These are phyloP conservation scores for Psittacara wagleri DNA, from an alignment of 2,113 vertebrate genomes.

Conservation along the genomic window DNA sequence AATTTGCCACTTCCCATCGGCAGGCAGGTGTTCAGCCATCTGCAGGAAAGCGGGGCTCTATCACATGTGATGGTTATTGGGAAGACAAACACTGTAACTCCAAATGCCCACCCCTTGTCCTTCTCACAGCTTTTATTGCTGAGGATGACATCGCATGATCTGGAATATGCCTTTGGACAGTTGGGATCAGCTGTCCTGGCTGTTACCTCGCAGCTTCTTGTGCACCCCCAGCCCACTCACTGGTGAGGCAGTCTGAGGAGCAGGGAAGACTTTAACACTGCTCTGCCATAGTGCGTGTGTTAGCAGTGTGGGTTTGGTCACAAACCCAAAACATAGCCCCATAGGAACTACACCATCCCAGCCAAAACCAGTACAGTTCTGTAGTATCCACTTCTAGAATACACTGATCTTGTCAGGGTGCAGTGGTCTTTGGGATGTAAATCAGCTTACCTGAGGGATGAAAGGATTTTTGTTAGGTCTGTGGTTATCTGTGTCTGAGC, in stretches of 20 bases:
- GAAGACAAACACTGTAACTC: not conserved
- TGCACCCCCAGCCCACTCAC: not conserved
- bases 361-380: not conserved
- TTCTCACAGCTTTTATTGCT: not conserved
- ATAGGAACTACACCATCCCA: not conserved
- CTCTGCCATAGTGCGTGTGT: too few species aligned
- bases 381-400: not conserved
- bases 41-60: not conserved
- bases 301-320: not conserved
- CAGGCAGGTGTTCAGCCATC: not conserved
- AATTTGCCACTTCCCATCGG: not conserved
- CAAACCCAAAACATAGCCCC: not conserved
- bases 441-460: not conserved
- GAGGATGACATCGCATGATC: not conserved
- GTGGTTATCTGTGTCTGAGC: not conserved
- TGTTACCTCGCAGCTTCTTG: not conserved
- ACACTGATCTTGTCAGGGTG: not conserved
- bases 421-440: not conserved
- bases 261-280: not conserved
- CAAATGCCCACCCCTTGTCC: not conserved
- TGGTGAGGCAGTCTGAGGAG: not conserved
- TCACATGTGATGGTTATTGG: fast-evolving
- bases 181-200: not conserved
- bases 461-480: not conserved
- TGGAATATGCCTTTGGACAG: not conserved